Evolutionary conservation across 2,797 vertebrate genomes (phyloP), one percentile per base, ranked within the genome.

Genomic region (Lagorchestes hirsutus): DNA sequence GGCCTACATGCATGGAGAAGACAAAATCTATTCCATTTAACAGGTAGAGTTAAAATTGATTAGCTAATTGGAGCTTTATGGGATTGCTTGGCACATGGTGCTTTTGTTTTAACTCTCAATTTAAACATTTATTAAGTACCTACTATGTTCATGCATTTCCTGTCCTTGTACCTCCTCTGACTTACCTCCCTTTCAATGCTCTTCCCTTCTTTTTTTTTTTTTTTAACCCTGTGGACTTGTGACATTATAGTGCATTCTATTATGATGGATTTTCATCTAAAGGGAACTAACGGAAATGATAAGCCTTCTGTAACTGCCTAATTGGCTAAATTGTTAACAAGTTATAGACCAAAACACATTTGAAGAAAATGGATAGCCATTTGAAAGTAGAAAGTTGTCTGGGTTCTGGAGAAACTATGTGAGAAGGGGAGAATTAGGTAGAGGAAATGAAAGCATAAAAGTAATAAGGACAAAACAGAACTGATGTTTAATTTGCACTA

Each of bases 161-260:
- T 93, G 6, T 94, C 54, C 91, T 90, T 28, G 24, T 46, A 28
- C 46, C 22, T 91, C 12, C 10, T 96, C 58, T 90, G 52, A 90
- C 58, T 93, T 95, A 40, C n/a, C n/a, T 90, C 24, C 8, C 58
- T 96, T 95, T 56, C 1, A 18, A 91, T 50, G 50, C 92, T 95
- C 8, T 9, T 57, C 2, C 40, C 92, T 96, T 12, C 0, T 91
- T 50, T 95, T 93, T 22, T 16, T 92, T 50, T 29, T 91, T 91
- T 90, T 94, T 74, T 87, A 6, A 52, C 94, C 8, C 14, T 92
- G 90, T 93, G 95, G 92, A 62, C 5, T 54, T 58, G n/a, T 57
- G 57, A 0, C 56, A 93, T 93, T 92, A 14, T 92, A 93, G 9
- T 24, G 91, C 93, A 34, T 52, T 94, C 0, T 55, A 56, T 91